Conservation (phyloP, 2,797 vertebrate species). For the Mionectes olivaceus region DNA sequence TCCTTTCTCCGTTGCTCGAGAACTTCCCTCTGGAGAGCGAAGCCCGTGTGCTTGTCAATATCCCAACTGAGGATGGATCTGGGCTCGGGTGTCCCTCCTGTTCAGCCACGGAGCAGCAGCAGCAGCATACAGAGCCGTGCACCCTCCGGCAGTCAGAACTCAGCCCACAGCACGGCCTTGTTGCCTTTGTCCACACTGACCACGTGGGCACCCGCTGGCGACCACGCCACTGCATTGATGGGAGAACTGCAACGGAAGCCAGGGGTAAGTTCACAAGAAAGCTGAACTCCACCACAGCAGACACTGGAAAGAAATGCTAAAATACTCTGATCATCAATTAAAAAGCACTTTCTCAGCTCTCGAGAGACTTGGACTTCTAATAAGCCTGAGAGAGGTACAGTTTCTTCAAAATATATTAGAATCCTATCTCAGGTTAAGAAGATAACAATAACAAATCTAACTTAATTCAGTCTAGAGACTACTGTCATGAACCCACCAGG, state of each 20-base stretch:
- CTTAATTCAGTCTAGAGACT: not conserved
- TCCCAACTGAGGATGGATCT: not conserved
- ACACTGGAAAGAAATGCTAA: not conserved
- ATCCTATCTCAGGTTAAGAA: not conserved
- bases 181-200: conserved; percentile 94
- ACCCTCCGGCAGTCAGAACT: conserved; percentile 80
- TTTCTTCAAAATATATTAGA: not conserved
- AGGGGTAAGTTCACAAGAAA: not conserved
- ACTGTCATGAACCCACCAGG: not conserved
- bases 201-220: conserved; percentile 88
- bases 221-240: conserved; percentile 94
- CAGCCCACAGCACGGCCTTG: conserved; percentile 93
- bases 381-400: not conserved
- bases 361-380: not conserved
- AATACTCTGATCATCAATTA: not conserved
- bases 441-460: not conserved
- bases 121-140: not conserved
- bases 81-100: not conserved
- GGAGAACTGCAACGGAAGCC: conserved; percentile 83
- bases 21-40: conserved; percentile 37
- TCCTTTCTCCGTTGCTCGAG: conserved; percentile 11
- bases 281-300: not conserved
- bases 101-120: not conserved
- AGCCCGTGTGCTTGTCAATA: not conserved
- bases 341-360: not conserved